phyloP scores from a whole-genome alignment of 2,113 vertebrate genomes.

The Ageneiosus marmoratus region DNA sequence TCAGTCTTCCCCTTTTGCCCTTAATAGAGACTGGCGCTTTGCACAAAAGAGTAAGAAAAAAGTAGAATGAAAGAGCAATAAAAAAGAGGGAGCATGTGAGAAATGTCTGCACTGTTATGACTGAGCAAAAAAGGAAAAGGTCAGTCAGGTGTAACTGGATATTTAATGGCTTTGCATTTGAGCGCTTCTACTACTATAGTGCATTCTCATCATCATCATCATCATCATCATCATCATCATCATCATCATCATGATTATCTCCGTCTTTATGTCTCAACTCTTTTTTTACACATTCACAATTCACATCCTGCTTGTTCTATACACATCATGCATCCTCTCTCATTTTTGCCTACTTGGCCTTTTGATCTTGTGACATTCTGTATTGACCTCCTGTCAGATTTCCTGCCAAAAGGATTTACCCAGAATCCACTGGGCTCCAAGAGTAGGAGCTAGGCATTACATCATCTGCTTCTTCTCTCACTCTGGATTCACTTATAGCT shows the following conservation, averaged over 20 bases:
- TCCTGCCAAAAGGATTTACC: slow-evolving; percentile 11
- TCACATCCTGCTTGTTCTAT: too few species aligned
- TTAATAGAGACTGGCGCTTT: slow-evolving; percentile 8
- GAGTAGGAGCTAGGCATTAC: slow-evolving; percentile 1
- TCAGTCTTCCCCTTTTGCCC: background rate
- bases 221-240: background rate
- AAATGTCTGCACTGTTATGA: slow-evolving; percentile 46
- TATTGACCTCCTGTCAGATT: slow-evolving; percentile 32
- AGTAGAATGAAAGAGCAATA: slow-evolving; percentile 19
- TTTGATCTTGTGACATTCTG: slow-evolving; percentile 4
- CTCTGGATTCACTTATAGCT: background rate
- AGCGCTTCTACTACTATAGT: slow-evolving; percentile 34
- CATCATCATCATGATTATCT: background rate
- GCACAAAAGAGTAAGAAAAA: slow-evolving; percentile 18
- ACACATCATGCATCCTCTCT: too few species aligned
- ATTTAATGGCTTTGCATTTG: slow-evolving; percentile 42
- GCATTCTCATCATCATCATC: background rate
- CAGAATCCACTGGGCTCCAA: slow-evolving; percentile 15
- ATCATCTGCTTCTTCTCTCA: background rate
- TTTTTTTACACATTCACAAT: background rate
- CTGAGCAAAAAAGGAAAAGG: slow-evolving; percentile 60
- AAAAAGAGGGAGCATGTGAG: slow-evolving; percentile 32
- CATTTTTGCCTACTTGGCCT: background rate
- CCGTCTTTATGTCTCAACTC: background rate
- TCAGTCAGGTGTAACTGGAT: slow-evolving; percentile 50